Evolutionary conservation across 1,140 invertebrate species (phyloP).

Genomic region (Brachionus angularis): DNA sequence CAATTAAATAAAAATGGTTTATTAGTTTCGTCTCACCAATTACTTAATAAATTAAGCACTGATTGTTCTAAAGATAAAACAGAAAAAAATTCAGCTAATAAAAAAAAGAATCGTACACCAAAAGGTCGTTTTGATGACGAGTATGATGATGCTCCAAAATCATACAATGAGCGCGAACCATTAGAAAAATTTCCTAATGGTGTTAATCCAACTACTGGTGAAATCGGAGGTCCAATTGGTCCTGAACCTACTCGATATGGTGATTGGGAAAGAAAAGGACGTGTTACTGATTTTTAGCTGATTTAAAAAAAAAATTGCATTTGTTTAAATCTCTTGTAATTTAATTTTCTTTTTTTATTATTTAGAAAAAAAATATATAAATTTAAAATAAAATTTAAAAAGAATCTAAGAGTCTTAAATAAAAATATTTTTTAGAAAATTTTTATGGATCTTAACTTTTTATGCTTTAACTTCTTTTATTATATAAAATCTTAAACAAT

Average conservation of each 20-base stretch:
- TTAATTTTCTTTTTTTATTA: not conserved
- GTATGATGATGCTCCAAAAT: slow-evolving; percentile 24
- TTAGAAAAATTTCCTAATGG: slow-evolving; percentile 30
- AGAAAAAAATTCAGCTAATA: not conserved
- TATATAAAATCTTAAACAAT: too few relatives aligned
- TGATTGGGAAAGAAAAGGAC: slow-evolving; percentile 97
- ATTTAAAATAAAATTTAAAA: too few relatives aligned
- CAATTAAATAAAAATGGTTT: too few relatives aligned
- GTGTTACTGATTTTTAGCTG: slow-evolving; percentile 54
- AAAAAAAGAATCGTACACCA: slow-evolving; percentile 2
- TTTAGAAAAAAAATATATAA: too few relatives aligned
- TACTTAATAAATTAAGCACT: too few relatives aligned
- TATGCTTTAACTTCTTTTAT: too few relatives aligned
- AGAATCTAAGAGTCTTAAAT: too few relatives aligned
- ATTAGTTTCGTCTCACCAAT: too few relatives aligned
- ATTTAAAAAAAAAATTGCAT: too few relatives aligned
- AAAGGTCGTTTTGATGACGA: slow-evolving; percentile 42
- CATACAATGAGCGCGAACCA: slow-evolving; percentile 38
- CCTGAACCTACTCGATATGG: slow-evolving; percentile 97
- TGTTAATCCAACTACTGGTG: slow-evolving; percentile 72
- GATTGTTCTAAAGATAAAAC: not conserved
- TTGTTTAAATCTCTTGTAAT: not conserved
- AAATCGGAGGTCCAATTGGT: slow-evolving; percentile 85
- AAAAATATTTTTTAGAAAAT: too few relatives aligned
- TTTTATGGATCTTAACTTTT: too few relatives aligned